A percentile compares a stretch with the other conserved stretches of the same genome.
phyloP scores from a whole-genome alignment of 2,797 vertebrate species.

The Pangasius mekongensis region DNA sequence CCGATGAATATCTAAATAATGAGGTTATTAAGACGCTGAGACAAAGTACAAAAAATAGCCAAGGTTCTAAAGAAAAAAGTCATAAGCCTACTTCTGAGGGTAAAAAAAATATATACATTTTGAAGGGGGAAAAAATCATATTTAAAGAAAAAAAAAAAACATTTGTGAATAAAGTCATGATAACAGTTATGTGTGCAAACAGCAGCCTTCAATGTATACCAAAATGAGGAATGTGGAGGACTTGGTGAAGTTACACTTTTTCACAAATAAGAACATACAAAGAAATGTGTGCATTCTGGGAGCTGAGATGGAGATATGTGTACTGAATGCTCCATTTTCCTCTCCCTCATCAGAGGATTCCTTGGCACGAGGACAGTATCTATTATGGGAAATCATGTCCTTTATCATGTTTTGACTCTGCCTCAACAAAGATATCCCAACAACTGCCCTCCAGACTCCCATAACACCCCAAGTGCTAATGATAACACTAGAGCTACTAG shows the following conservation, averaged over 20 bases:
- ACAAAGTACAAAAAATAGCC: neutral
- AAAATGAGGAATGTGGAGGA: neutral
- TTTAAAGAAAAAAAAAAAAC: neutral
- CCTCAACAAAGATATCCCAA: slow-evolving; percentile 42
- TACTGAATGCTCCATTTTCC: neutral
- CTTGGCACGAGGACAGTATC: slow-evolving; percentile 42
- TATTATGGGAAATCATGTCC: slow-evolving; percentile 49
- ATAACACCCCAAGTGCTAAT: slow-evolving; percentile 29
- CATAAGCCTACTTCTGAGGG: neutral
- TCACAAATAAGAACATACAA: neutral
- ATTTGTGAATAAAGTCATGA: neutral
- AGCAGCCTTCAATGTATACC: neutral
- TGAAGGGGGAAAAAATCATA: neutral
- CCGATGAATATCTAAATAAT: neutral
- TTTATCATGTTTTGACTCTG: slow-evolving; percentile 39
- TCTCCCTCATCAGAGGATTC: slow-evolving; percentile 31
- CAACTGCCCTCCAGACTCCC: slow-evolving; percentile 23
- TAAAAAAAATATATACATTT: neutral
- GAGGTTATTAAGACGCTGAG: neutral
- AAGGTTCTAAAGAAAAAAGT: neutral
- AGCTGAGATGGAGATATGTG: neutral
- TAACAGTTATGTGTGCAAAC: neutral
- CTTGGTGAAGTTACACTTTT: neutral
- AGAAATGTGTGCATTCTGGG: neutral
- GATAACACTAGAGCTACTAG: slow-evolving; percentile 12